These are phyloP conservation scores for Odontamblyopus rebecca DNA, from an alignment of 2,797 vertebrate species.

Conservation along the genomic window DNA sequence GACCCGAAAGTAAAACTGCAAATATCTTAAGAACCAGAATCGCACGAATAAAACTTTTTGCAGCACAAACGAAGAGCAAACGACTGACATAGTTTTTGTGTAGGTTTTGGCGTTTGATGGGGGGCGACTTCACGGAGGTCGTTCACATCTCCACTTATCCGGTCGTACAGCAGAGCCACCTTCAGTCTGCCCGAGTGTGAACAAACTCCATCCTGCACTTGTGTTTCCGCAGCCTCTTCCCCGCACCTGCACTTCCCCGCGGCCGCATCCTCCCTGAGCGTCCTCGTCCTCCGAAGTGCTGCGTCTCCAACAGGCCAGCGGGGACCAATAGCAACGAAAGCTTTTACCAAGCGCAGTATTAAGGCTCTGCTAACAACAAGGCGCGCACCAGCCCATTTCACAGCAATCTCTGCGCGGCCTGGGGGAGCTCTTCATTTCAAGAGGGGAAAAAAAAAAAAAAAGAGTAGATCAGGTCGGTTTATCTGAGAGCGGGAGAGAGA, in stretches of 20 bases:
- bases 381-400: conserved; percentile 68
- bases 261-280: conserved; percentile 57
- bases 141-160: too few relatives aligned
- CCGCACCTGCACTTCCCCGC: conserved; percentile 63
- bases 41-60: too few relatives aligned
- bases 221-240: conserved; percentile 37
- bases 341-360: conserved; percentile 43
- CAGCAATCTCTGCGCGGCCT: conserved; percentile 63
- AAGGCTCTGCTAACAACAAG: conserved; percentile 55
- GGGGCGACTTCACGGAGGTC: too few relatives aligned
- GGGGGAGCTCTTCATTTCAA: conserved; percentile 69
- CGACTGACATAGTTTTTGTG: too few relatives aligned
- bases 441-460: conserved; percentile 65
- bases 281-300: conserved; percentile 62
- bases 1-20: too few relatives aligned
- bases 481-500: conserved; percentile 61
- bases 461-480: not conserved
- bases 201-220: too few relatives aligned
- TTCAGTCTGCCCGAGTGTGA: too few relatives aligned
- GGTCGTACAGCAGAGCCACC: too few relatives aligned
- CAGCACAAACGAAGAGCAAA: too few relatives aligned
- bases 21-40: too few relatives aligned
- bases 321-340: conserved; percentile 51
- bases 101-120: too few relatives aligned
- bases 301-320: conserved; percentile 51